A percentile compares a stretch with the other conserved stretches of the same genome.
phyloP scores from a whole-genome alignment of 1,140 invertebrate species.

The Drosophila azteca region DNA sequence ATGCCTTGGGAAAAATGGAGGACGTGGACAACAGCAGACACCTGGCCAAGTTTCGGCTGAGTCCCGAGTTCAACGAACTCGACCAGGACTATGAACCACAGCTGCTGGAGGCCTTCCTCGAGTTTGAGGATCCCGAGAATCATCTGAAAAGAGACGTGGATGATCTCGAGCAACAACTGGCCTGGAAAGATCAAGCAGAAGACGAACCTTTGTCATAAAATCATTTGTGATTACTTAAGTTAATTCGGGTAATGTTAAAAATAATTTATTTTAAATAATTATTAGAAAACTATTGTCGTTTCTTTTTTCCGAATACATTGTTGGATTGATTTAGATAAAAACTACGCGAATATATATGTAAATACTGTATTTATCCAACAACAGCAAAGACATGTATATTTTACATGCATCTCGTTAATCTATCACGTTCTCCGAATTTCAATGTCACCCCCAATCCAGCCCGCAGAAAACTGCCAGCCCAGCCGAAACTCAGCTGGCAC shows the following conservation, averaged over 20 bases:
- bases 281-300: not conserved
- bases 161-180: constrained; percentile 41
- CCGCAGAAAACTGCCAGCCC: not conserved
- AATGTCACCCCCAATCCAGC: constrained; percentile 8
- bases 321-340: not conserved
- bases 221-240: too few relatives aligned
- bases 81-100: constrained; percentile 59
- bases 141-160: constrained; percentile 3
- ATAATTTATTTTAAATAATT: not conserved
- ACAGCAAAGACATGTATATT: not conserved
- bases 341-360: too few relatives aligned
- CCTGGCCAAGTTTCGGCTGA: constrained; percentile 47
- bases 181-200: constrained; percentile 16
- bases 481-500: constrained; percentile 6
- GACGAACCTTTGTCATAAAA: constrained; percentile 43
- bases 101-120: constrained; percentile 45
- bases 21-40: constrained; percentile 52
- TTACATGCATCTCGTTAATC: not conserved
- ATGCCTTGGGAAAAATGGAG: constrained; percentile 80
- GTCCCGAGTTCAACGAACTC: constrained; percentile 27
- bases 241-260: not conserved
- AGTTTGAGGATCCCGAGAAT: constrained; percentile 29
- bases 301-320: not conserved
- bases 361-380: too few relatives aligned
- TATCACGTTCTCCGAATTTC: constrained; percentile 9